A percentile compares a stretch with the other conserved stretches of the same genome.
These are phyloP conservation scores for Colaptes auratus DNA, from an alignment of 2,113 vertebrate species.

Conservation along the genomic window DNA sequence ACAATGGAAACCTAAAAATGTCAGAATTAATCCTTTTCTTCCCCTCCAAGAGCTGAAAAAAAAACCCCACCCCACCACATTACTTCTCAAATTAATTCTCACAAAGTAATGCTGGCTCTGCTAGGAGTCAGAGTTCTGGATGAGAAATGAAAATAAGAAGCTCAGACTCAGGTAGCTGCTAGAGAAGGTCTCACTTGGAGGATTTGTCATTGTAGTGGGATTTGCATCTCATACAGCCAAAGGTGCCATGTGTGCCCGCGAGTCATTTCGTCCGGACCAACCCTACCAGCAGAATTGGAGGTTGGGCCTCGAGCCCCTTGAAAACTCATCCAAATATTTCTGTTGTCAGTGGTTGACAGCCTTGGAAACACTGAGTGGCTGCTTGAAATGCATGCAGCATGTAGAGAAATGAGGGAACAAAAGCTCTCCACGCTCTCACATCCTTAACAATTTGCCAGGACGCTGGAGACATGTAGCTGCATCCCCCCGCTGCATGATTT, in stretches of 20 bases:
- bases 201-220: not conserved
- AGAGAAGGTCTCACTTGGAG: conserved; percentile 28
- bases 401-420: not conserved
- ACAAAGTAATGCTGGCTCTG: conserved; percentile 1
- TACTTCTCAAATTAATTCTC: conserved; percentile 53
- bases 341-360: not conserved
- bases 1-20: not conserved
- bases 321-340: not conserved
- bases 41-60: not conserved
- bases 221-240: conserved; percentile 5
- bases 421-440: not conserved
- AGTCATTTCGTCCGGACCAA: not conserved
- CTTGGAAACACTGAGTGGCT: not conserved
- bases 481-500: not conserved
- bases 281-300: not conserved
- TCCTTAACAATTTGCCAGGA: not conserved
- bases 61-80: not conserved
- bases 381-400: not conserved
- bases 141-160: conserved; percentile 44
- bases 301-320: not conserved
- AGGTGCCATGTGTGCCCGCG: not conserved
- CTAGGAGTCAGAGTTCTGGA: conserved; percentile 19
- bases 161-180: conserved; percentile 5
- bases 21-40: conserved; percentile 39
- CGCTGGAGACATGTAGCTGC: not conserved